Conservation (phyloP, 2,113 vertebrate species). For the Sinocyclocheilus rhinocerous region DNA sequence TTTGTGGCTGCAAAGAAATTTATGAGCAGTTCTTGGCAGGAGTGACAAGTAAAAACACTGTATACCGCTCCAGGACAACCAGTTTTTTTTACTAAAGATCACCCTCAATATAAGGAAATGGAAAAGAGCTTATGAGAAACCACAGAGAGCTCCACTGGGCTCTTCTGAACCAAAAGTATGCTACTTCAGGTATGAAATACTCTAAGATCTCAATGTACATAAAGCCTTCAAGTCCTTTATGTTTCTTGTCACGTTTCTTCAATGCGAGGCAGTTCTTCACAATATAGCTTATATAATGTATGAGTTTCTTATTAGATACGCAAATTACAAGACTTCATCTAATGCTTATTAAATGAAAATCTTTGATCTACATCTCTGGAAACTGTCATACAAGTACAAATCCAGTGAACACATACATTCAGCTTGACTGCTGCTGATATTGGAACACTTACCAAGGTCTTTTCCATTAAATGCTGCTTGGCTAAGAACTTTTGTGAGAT, state of each 20-base stretch:
- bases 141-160: conserved; percentile 23
- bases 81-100: conserved; percentile 61
- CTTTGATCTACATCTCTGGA: conserved; percentile 6
- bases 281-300: background rate
- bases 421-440: background rate
- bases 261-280: conserved; percentile 13
- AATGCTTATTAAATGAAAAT: conserved; percentile 35
- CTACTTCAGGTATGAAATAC: conserved; percentile 21
- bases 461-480: conserved; percentile 89
- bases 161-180: conserved; percentile 26
- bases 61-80: conserved; percentile 47
- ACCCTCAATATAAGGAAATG: conserved; percentile 53
- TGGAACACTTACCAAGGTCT: conserved; percentile 86
- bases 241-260: background rate
- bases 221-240: background rate
- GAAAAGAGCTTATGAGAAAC: conserved; percentile 68
- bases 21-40: conserved; percentile 52
- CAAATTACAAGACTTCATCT: background rate
- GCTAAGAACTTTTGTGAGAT: conserved; percentile 85
- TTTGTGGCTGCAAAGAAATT: conserved; percentile 50
- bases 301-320: background rate
- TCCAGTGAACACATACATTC: background rate
- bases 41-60: conserved; percentile 51
- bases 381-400: background rate
- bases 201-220: conserved; percentile 12